These are phyloP conservation scores for Apostichopus japonicus DNA, from an alignment of 35 echinoderm and acorn worm genomes.

Conservation along the genomic window DNA sequence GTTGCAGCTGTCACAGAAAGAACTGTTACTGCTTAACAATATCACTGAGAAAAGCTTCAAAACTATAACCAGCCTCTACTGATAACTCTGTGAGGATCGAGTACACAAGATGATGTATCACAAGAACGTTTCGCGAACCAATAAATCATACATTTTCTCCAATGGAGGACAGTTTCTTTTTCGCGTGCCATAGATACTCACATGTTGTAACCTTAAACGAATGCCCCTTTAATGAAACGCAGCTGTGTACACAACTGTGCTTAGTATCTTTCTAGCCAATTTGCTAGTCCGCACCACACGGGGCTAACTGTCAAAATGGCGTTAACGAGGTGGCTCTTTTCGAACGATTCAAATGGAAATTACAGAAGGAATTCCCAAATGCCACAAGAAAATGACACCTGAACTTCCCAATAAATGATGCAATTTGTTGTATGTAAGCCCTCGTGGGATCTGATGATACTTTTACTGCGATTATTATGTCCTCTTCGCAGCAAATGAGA, in stretches of 20 bases:
- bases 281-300: background rate
- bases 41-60: no score
- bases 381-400: background rate
- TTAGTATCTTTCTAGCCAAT: background rate
- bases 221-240: background rate
- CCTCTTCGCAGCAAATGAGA: background rate
- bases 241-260: background rate
- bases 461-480: background rate
- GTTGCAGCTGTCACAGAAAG: no score
- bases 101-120: no score
- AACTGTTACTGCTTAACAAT: no score
- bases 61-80: no score
- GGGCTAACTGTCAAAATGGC: slow-evolving; percentile 7
- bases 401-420: background rate
- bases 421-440: slow-evolving; percentile 4
- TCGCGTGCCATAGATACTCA: no score
- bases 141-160: no score
- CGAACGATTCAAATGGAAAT: background rate
- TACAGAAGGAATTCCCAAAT: background rate
- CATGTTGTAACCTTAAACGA: background rate
- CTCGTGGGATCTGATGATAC: background rate
- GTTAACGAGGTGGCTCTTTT: slow-evolving; percentile 8
- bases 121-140: no score
- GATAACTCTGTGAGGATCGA: no score
- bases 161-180: no score